These are phyloP conservation scores for Sesia bembeciformis DNA, from an alignment of 2,888 invertebrate species.

Conservation along the genomic window DNA sequence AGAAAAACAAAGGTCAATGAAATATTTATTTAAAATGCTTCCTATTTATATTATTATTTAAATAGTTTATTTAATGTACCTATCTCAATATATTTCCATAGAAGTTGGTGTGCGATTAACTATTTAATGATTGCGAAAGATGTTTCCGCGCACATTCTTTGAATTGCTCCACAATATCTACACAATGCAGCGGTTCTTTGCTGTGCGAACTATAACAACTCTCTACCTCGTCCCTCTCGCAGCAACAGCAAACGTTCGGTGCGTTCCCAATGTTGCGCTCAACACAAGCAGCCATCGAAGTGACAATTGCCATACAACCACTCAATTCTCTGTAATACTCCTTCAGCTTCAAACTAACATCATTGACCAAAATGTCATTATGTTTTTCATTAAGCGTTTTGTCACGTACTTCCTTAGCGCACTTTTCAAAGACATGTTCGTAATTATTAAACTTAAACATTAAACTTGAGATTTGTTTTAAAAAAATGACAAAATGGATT, in stretches of 20 bases:
- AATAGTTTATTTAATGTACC: too few species aligned
- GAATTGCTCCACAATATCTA: conserved; percentile 14
- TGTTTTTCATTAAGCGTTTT: conserved; percentile 6
- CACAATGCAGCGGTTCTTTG: conserved; percentile 17
- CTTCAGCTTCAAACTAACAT: conserved; percentile 11
- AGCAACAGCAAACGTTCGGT: conserved; percentile 9
- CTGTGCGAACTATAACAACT: conserved; percentile 15
- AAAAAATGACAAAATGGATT: conserved; percentile 9
- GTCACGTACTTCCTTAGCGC: conserved; percentile 11
- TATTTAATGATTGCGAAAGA: neutral
- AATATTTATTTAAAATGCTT: too few species aligned
- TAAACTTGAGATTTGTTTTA: conserved; percentile 9
- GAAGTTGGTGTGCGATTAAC: too few species aligned
- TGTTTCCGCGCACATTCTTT: conserved; percentile 17
- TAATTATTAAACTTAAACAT: conserved; percentile 4
- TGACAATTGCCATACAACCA: conserved; percentile 8
- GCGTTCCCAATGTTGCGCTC: neutral
- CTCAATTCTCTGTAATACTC: conserved; percentile 15
- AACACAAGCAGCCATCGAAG: conserved; percentile 4
- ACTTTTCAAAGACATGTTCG: conserved; percentile 5
- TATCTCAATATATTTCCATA: too few species aligned
- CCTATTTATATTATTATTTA: too few species aligned
- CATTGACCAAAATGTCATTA: conserved; percentile 8
- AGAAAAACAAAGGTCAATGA: too few species aligned
- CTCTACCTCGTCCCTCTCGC: conserved; percentile 10